Conservation (phyloP, 2,797 vertebrate genomes). For the Mycteria americana region DNA sequence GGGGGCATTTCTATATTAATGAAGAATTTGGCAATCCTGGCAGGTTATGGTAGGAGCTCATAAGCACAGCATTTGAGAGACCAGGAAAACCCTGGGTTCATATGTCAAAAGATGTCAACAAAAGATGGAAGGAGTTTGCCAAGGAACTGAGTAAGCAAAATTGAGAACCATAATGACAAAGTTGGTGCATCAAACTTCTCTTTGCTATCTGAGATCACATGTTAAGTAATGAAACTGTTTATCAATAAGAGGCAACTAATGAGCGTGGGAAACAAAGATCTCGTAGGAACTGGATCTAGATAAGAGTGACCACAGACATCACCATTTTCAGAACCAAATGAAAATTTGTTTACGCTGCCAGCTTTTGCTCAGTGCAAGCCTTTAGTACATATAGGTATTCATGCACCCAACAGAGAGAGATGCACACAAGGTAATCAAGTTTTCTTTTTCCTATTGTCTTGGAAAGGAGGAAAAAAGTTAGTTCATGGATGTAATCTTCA, state of each 20-base stretch:
- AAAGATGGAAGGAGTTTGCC: neutral
- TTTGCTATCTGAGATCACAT: conserved; percentile 22
- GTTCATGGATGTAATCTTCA: neutral
- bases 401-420: neutral
- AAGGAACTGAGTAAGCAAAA: conserved; percentile 29
- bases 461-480: neutral
- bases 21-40: neutral
- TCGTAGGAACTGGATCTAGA: neutral
- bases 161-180: conserved; percentile 54
- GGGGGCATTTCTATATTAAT: neutral
- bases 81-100: neutral
- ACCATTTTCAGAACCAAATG: conserved; percentile 38
- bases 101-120: neutral
- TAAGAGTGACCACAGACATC: conserved; percentile 49
- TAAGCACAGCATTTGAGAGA: neutral
- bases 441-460: neutral
- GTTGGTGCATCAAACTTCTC: conserved; percentile 11
- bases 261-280: conserved; percentile 54
- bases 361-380: neutral
- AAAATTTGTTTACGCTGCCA: conserved; percentile 16
- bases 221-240: conserved; percentile 16
- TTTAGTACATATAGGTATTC: neutral
- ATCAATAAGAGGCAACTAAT: conserved; percentile 23
- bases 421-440: neutral
- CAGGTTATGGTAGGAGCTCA: neutral